Evolutionary conservation across 2,113 vertebrate species (phyloP).

Genomic region (Dasyprocta punctata): DNA sequence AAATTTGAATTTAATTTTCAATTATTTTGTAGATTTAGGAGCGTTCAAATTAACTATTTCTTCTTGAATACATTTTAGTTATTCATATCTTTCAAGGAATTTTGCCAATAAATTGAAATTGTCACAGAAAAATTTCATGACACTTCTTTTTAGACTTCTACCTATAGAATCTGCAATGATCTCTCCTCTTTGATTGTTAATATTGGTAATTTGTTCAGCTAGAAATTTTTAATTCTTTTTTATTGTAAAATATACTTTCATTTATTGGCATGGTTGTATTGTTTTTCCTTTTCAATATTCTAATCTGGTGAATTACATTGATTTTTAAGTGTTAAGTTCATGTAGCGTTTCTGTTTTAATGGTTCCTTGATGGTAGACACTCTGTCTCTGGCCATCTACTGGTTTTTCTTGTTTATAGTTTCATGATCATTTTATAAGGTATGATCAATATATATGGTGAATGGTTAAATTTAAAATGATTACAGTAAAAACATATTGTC

Average conservation of each 20-base stretch:
- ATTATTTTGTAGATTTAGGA: not conserved
- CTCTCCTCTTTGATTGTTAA: not conserved
- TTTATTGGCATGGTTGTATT: not conserved
- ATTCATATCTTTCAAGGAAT: not conserved
- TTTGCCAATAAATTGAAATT: not conserved
- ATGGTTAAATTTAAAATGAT: not conserved
- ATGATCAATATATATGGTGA: not conserved
- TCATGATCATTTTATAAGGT: not conserved
- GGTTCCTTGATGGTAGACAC: not conserved
- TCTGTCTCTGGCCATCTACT: not conserved
- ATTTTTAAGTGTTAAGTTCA: not conserved
- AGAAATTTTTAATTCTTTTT: not conserved
- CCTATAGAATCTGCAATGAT: not conserved
- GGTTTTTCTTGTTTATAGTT: not conserved
- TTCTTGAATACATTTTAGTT: not conserved
- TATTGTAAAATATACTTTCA: not conserved
- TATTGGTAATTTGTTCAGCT: not conserved
- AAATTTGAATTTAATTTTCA: not conserved
- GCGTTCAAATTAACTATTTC: not conserved
- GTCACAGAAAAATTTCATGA: not conserved
- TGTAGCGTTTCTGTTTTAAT: not conserved
- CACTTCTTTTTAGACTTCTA: not conserved
- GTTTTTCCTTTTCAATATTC: not conserved
- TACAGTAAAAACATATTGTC: no score
- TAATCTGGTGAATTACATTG: not conserved